phyloP scores from a whole-genome alignment of 1,140 invertebrate species.

The Theocolax elegans region DNA sequence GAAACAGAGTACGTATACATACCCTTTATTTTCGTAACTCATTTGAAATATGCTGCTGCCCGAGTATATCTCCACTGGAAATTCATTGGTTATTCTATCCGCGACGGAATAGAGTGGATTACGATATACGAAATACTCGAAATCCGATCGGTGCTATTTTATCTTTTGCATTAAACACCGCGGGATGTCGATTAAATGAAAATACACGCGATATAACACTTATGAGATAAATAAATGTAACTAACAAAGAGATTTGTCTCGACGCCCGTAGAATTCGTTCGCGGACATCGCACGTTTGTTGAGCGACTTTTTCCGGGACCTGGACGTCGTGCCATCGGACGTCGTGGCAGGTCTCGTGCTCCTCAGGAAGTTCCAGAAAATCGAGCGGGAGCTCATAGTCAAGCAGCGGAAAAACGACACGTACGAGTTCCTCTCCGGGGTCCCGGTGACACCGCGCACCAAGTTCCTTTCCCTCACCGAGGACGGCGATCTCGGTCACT shows the following conservation, averaged over 20 bases:
- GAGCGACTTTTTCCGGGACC: slow-evolving; percentile 89
- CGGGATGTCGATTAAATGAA: too few relatives aligned
- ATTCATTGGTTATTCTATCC: too few relatives aligned
- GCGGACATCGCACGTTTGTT: slow-evolving; percentile 87
- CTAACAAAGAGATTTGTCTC: slow-evolving; percentile 31
- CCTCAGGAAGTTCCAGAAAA: slow-evolving; percentile 84
- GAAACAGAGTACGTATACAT: slow-evolving; percentile 72
- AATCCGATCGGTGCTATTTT: too few relatives aligned
- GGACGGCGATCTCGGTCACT: slow-evolving; percentile 79
- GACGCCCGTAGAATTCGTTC: slow-evolving; percentile 89
- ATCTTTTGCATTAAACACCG: too few relatives aligned
- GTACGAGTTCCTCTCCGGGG: slow-evolving; percentile 91
- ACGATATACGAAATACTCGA: too few relatives aligned
- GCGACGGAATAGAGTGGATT: too few relatives aligned
- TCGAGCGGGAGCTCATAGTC: slow-evolving; percentile 82
- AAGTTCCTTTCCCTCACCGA: slow-evolving; percentile 87
- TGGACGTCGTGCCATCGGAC: slow-evolving; percentile 93
- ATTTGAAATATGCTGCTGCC: too few relatives aligned
- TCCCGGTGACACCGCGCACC: slow-evolving; percentile 84
- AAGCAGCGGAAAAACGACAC: slow-evolving; percentile 85
- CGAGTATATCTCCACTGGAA: too few relatives aligned
- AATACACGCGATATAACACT: too few relatives aligned
- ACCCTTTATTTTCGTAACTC: too few relatives aligned
- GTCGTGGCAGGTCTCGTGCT: slow-evolving; percentile 88
- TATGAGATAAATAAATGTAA: too few relatives aligned